phyloP scores from a whole-genome alignment of 1,140 invertebrate genomes.

The Berghia stephanieae region DNA sequence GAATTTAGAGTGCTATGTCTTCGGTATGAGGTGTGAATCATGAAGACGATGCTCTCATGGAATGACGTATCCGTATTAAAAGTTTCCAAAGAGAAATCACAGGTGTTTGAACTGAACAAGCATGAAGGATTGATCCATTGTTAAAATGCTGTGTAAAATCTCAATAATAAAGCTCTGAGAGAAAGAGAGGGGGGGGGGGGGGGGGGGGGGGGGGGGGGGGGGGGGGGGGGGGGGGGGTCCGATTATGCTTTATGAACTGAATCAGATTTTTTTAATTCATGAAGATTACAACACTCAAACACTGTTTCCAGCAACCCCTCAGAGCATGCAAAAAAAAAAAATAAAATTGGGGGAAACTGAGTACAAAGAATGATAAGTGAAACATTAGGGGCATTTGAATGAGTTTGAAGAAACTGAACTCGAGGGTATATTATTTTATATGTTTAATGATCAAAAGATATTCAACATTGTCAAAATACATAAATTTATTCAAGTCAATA shows the following conservation, averaged over 20 bases:
- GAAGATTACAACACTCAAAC: too few species aligned
- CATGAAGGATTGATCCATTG: background rate
- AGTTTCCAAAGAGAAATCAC: background rate
- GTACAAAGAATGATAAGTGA: background rate
- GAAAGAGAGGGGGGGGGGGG: background rate
- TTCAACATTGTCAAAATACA: too few species aligned
- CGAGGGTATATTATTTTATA: too few species aligned
- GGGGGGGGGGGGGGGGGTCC: background rate
- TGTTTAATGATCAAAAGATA: too few species aligned
- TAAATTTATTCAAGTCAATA: too few species aligned
- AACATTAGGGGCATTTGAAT: background rate
- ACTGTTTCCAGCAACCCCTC: too few species aligned
- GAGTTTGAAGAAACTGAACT: constrained; percentile 18
- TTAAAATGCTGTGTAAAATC: background rate
- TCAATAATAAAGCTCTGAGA: too few species aligned
- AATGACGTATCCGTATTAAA: background rate
- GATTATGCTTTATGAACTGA: too few species aligned
- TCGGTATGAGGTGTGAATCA: background rate
- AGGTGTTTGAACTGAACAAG: background rate
- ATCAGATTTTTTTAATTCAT: too few species aligned
- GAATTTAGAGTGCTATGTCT: too few species aligned
- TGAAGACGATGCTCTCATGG: background rate
- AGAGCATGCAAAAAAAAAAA: too few species aligned
- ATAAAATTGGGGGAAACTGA: too few species aligned
- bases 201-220: constrained; percentile 3